These are phyloP conservation scores for Natator depressus DNA, from an alignment of 2,113 vertebrate species.

Conservation along the genomic window DNA sequence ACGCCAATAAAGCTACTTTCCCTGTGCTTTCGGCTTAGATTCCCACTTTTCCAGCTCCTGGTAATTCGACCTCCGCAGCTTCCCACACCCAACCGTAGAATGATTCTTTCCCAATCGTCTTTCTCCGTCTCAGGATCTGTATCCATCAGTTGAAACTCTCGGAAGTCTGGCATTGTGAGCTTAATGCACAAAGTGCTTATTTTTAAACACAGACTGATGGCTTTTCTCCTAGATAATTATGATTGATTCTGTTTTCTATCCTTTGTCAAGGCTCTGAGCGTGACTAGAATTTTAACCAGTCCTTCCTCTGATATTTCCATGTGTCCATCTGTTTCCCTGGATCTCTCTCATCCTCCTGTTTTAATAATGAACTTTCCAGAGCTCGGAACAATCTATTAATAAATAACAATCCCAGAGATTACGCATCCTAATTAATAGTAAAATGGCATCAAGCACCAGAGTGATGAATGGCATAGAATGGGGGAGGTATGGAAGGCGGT, in stretches of 20 bases:
- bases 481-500: neutral
- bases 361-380: conserved; percentile 65
- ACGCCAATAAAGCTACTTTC: neutral
- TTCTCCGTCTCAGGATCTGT: neutral
- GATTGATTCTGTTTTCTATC: conserved; percentile 72
- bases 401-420: conserved; percentile 68
- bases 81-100: neutral
- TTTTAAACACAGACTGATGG: conserved; percentile 63
- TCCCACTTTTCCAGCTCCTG: neutral
- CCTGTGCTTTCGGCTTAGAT: neutral
- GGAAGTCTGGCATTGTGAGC: neutral
- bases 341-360: conserved; percentile 55
- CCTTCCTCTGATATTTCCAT: conserved; percentile 35
- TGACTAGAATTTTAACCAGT: conserved; percentile 67
- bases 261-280: conserved; percentile 57
- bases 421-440: conserved; percentile 62
- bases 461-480: neutral
- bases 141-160: conserved; percentile 44
- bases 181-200: conserved; percentile 34
- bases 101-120: neutral
- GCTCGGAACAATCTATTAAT: conserved; percentile 70
- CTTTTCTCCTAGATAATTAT: conserved; percentile 58
- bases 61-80: neutral
- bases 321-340: conserved; percentile 62
- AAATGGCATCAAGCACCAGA: neutral